Evolutionary conservation across 2,113 vertebrate genomes (phyloP).

Genomic region (Burhinus oedicnemus): DNA sequence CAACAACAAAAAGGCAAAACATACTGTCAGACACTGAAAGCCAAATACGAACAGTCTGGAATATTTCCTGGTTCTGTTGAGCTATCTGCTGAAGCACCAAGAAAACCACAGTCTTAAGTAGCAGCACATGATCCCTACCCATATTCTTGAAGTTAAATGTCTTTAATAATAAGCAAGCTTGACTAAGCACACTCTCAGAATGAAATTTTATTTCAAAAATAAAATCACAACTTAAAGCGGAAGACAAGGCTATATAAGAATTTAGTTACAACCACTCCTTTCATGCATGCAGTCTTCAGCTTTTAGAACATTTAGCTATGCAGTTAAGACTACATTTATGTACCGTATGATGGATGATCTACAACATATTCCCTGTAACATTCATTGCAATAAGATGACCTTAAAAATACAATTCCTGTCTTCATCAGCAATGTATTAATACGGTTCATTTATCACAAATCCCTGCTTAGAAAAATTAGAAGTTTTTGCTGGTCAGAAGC

Average conservation of each 20-base stretch:
- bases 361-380: background rate
- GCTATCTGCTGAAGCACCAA: slow-evolving; percentile 19
- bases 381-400: background rate
- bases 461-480: background rate
- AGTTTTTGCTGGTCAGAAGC: background rate
- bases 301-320: background rate
- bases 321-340: background rate
- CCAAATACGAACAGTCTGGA: slow-evolving; percentile 1
- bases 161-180: slow-evolving; percentile 1
- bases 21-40: background rate
- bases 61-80: slow-evolving; percentile 29
- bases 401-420: background rate
- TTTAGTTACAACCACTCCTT: background rate
- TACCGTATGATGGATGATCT: background rate
- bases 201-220: background rate
- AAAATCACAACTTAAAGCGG: background rate
- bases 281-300: background rate
- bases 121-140: background rate
- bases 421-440: background rate
- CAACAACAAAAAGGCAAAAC: background rate
- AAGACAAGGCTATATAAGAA: background rate
- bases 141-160: background rate
- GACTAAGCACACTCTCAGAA: background rate
- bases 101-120: slow-evolving; percentile 25
- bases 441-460: background rate